These are phyloP conservation scores for Cephus spinipes DNA, from an alignment of 2,888 invertebrate genomes.

Conservation along the genomic window DNA sequence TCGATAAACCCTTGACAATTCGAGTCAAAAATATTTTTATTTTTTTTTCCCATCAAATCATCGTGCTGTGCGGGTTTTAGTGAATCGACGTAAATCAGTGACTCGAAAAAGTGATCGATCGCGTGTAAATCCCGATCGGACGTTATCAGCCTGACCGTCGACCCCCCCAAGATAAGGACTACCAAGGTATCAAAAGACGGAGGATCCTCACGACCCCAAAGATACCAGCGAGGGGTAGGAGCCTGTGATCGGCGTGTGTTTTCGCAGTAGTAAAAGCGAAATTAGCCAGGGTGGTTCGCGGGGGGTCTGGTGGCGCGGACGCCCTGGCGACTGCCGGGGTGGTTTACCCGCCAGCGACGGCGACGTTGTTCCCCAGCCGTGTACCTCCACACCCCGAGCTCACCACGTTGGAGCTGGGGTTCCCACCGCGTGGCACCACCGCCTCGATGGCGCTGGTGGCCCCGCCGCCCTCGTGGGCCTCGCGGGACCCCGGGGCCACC, in stretches of 20 bases:
- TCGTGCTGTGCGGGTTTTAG: not conserved
- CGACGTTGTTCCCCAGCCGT: slow-evolving; percentile 70
- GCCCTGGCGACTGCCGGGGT: slow-evolving; percentile 66
- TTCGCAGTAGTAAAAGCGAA: slow-evolving; percentile 41
- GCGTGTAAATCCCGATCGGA: not conserved
- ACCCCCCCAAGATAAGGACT: not conserved
- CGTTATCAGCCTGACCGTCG: not conserved
- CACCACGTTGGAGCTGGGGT: slow-evolving; percentile 67
- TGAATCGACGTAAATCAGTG: slow-evolving; percentile 2
- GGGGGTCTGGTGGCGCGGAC: slow-evolving; percentile 68
- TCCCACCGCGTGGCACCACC: slow-evolving; percentile 66
- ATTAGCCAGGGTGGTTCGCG: slow-evolving; percentile 70
- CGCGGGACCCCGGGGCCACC: slow-evolving; percentile 67
- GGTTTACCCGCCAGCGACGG: slow-evolving; percentile 66
- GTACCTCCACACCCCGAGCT: slow-evolving; percentile 67
- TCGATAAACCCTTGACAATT: not conserved
- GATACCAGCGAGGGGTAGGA: not conserved
- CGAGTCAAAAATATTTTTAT: not conserved
- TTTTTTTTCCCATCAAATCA: not conserved
- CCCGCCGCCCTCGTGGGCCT: slow-evolving; percentile 68
- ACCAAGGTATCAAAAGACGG: not conserved
- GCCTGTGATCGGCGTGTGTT: slow-evolving; percentile 7
- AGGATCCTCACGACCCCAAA: not conserved
- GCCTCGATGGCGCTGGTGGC: slow-evolving; percentile 70
- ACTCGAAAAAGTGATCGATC: not conserved